phyloP scores from a whole-genome alignment of 53 echinoderm and acorn worm genomes.

The Mesocentrotus franciscanus region DNA sequence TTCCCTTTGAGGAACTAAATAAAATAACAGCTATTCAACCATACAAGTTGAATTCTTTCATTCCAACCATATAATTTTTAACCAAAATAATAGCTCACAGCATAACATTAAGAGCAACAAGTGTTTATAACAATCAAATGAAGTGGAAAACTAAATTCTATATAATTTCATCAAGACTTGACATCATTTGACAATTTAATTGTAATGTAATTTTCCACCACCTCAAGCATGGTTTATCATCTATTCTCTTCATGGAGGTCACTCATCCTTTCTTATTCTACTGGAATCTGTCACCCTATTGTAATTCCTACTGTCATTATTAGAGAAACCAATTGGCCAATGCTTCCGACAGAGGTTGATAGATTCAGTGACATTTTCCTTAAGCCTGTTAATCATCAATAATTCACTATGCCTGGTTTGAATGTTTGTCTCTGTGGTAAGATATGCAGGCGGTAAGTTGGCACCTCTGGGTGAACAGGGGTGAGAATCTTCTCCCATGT shows the following conservation, averaged over 20 bases:
- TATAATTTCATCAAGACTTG: background rate
- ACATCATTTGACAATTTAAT: background rate
- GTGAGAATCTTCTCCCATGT: background rate
- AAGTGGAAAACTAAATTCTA: background rate
- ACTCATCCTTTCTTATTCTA: background rate
- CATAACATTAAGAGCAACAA: background rate
- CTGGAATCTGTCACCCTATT: background rate
- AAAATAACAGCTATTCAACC: background rate
- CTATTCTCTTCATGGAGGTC: background rate
- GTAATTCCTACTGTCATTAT: constrained; percentile 15
- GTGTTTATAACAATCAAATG: background rate
- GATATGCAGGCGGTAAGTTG: background rate
- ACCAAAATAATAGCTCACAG: background rate
- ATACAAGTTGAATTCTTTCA: background rate
- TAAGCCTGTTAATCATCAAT: constrained; percentile 22
- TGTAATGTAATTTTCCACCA: background rate
- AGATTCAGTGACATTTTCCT: constrained; percentile 65
- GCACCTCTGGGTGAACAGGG: background rate
- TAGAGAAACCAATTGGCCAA: background rate
- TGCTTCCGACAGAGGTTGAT: constrained; percentile 19
- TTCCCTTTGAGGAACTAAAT: background rate
- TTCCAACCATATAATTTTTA: background rate
- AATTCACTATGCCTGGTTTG: constrained; percentile 8
- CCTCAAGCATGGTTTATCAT: background rate
- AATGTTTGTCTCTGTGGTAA: constrained; percentile 30